phyloP scores from a whole-genome alignment of 30 jellyfish, hydroid and myxozoan genomes.

The Pelagia noctiluca region DNA sequence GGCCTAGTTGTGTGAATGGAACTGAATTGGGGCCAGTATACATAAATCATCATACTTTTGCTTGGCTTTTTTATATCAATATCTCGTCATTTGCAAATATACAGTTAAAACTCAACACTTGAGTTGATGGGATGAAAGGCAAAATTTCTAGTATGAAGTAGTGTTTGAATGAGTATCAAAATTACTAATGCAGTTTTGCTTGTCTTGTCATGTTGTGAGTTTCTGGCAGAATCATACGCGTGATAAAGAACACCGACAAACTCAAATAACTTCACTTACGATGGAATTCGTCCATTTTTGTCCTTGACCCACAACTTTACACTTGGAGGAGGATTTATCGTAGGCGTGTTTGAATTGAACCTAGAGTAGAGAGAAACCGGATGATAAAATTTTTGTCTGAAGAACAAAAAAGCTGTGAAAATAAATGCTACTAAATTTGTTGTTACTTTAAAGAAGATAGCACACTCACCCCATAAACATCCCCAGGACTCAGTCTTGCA shows the following conservation, averaged over 20 bases:
- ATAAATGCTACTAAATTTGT: not conserved
- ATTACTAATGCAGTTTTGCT: too few species aligned
- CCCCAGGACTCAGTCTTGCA: constrained; percentile 88
- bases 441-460: not conserved
- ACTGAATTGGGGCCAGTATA: too few species aligned
- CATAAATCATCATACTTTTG: too few species aligned
- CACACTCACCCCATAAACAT: constrained; percentile 70
- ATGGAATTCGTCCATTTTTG: constrained; percentile 84
- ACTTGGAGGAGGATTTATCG: constrained; percentile 63
- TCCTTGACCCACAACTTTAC: constrained; percentile 74
- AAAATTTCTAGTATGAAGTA: too few species aligned
- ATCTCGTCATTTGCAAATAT: too few species aligned
- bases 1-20: too few species aligned
- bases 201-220: too few species aligned
- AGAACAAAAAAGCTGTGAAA: not conserved
- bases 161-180: too few species aligned
- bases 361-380: constrained; percentile 36
- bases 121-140: too few species aligned
- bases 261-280: constrained; percentile 29
- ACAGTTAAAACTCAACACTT: too few species aligned
- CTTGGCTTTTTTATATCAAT: too few species aligned
- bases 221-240: not conserved
- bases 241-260: not conserved
- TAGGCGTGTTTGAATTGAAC: constrained; percentile 73
- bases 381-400: too few species aligned